Conservation (phyloP, 2,113 vertebrate genomes). For the Burhinus oedicnemus region DNA sequence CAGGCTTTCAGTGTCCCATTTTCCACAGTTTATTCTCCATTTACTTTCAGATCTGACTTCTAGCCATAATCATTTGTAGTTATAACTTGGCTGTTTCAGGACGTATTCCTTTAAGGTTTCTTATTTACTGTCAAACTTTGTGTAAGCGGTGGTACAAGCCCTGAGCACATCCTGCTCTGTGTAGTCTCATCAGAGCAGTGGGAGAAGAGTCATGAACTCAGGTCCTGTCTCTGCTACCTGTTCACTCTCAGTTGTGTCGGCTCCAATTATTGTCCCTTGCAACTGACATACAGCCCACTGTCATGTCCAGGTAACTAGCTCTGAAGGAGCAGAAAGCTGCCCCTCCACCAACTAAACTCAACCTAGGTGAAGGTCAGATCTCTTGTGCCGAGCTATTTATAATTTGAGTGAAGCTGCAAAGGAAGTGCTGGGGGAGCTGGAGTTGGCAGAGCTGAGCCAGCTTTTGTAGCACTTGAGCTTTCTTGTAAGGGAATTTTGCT, state of each 20-base stretch:
- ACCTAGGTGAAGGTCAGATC: background rate
- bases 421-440: background rate
- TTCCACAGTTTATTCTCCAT: background rate
- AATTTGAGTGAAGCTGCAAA: background rate
- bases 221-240: background rate
- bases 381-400: background rate
- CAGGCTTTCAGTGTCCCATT: background rate
- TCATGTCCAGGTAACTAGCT: background rate
- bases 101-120: background rate
- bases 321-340: background rate
- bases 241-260: rapidly evolving
- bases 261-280: background rate
- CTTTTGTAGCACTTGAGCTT: background rate
- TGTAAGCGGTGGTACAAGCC: background rate
- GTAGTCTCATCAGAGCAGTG: background rate
- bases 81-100: background rate
- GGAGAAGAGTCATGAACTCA: background rate
- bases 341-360: background rate
- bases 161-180: background rate
- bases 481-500: background rate
- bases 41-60: background rate
- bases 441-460: background rate
- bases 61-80: background rate
- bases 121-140: background rate
- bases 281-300: background rate